Evolutionary conservation across 1,140 invertebrate genomes (phyloP).

Genomic region (Megalonaias nervosa): DNA sequence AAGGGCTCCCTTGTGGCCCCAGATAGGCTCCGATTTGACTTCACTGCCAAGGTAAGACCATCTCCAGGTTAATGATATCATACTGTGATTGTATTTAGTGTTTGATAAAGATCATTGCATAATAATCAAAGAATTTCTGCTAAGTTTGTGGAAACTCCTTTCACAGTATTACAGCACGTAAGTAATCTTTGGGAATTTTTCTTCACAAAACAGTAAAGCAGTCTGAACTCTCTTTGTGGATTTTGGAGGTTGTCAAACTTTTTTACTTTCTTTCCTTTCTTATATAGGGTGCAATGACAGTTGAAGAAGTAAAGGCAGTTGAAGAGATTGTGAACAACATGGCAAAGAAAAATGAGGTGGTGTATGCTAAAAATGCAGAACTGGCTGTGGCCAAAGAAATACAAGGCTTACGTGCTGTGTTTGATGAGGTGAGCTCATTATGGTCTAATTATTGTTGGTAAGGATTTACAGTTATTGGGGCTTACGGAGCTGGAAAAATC

Average conservation of each 20-base stretch:
- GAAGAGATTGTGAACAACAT: slow-evolving; percentile 87
- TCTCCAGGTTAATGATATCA: too few species aligned
- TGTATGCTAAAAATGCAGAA: slow-evolving; percentile 92
- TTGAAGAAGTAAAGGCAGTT: slow-evolving; percentile 87
- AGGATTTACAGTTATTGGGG: too few species aligned
- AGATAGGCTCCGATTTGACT: slow-evolving; percentile 97
- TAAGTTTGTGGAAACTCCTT: not conserved
- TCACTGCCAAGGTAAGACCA: slow-evolving; percentile 86
- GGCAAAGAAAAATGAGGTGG: slow-evolving; percentile 84
- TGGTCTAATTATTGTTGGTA: too few species aligned
- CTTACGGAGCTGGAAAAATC: too few species aligned
- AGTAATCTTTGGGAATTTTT: not conserved
- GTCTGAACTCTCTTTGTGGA: not conserved
- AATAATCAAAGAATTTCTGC: not conserved
- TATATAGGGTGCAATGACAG: slow-evolving; percentile 83
- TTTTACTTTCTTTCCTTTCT: not conserved
- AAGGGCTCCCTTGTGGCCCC: slow-evolving; percentile 98
- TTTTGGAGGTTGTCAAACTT: not conserved
- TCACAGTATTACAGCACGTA: not conserved
- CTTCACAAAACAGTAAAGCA: not conserved
- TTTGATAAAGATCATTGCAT: not conserved
- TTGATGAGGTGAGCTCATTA: slow-evolving; percentile 83
- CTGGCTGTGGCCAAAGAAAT: slow-evolving; percentile 91
- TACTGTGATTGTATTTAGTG: not conserved
- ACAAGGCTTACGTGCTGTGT: slow-evolving; percentile 96